Evolutionary conservation across 2,113 vertebrate genomes (phyloP).

Genomic region (Microcebus murinus): DNA sequence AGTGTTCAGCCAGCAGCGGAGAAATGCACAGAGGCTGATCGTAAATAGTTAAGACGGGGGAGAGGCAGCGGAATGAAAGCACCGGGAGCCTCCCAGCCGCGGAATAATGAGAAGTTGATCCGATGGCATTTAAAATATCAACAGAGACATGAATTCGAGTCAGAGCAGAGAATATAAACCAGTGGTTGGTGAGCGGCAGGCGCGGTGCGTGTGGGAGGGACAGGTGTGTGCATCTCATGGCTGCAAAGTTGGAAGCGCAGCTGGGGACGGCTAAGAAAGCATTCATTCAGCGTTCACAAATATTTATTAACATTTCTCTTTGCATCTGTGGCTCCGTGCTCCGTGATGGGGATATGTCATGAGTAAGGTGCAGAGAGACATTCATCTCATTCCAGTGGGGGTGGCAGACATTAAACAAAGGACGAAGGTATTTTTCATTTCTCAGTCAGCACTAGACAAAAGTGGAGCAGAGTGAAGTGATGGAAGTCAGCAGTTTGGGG

Average conservation of each 20-base stretch:
- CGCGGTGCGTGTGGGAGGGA: accelerated
- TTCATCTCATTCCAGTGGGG: neutral
- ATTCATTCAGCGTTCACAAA: neutral
- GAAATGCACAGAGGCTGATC: accelerated
- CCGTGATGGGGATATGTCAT: accelerated
- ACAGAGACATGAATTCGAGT: neutral
- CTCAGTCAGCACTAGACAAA: neutral
- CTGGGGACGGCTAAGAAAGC: neutral
- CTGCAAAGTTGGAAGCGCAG: accelerated
- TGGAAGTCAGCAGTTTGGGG: neutral
- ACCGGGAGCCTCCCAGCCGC: neutral
- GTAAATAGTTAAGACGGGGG: neutral
- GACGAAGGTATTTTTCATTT: neutral
- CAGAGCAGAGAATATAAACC: neutral
- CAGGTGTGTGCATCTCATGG: accelerated
- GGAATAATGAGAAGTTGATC: neutral
- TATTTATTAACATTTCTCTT: neutral
- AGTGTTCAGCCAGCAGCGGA: accelerated
- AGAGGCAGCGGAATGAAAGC: too few species aligned
- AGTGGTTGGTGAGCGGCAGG: neutral
- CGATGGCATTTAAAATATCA: neutral
- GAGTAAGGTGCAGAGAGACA: neutral
- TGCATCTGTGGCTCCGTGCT: neutral
- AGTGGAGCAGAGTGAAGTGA: neutral
- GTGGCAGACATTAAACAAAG: neutral